Evolutionary conservation across 2,797 vertebrate genomes (phyloP).

Genomic region (Philypnodon macrostomus): DNA sequence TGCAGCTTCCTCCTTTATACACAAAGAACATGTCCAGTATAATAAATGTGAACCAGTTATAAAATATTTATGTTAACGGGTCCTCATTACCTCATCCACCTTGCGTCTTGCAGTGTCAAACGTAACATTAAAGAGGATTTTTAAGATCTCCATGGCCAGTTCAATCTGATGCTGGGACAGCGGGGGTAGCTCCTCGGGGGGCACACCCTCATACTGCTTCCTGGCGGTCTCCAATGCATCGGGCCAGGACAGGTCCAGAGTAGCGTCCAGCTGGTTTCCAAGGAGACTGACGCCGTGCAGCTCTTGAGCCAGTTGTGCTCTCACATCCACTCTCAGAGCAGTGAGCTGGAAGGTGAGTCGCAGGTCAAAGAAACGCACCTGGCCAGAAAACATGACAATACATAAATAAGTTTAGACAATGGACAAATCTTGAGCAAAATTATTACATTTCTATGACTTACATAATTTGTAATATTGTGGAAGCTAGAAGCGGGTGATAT

Average conservation of each 20-base stretch:
- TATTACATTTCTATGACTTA: too few species aligned
- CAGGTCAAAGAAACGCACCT: slow-evolving; percentile 88
- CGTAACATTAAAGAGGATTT: slow-evolving; percentile 93
- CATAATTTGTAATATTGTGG: too few species aligned
- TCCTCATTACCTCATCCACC: slow-evolving; percentile 79
- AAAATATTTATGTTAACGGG: background rate
- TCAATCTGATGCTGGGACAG: slow-evolving; percentile 84
- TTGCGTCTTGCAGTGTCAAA: slow-evolving; percentile 82
- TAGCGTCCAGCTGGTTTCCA: slow-evolving; percentile 82
- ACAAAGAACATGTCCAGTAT: slow-evolving; percentile 3
- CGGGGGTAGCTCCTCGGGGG: slow-evolving; percentile 52
- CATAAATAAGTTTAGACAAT: background rate
- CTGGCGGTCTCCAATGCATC: slow-evolving; percentile 76
- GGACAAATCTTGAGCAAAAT: too few species aligned
- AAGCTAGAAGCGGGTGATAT: too few species aligned
- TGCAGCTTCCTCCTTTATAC: slow-evolving; percentile 84
- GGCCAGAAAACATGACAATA: slow-evolving; percentile 9
- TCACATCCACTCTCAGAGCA: slow-evolving; percentile 81
- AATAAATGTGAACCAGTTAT: too few species aligned
- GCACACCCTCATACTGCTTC: slow-evolving; percentile 49
- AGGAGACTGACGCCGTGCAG: slow-evolving; percentile 83
- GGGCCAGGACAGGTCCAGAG: slow-evolving; percentile 77
- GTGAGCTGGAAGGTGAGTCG: slow-evolving; percentile 89
- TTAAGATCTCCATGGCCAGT: slow-evolving; percentile 89
- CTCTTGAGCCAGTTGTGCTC: slow-evolving; percentile 84